A percentile compares a stretch with the other conserved stretches of the same genome.
Conservation (phyloP, 2,888 invertebrate species). For the Flabesymbios commensalis region DNA sequence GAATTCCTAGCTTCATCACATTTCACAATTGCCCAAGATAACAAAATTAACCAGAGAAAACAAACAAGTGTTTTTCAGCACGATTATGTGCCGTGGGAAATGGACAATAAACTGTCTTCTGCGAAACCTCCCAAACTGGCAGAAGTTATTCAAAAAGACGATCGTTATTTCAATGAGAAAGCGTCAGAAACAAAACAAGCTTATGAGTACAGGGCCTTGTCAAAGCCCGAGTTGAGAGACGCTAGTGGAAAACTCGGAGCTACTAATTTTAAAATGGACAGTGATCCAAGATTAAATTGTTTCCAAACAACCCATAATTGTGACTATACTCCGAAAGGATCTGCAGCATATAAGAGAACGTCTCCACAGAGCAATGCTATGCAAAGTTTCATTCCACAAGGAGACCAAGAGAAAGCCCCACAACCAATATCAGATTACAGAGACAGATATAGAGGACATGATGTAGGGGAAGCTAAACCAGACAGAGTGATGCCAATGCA, state of each 20-base stretch:
- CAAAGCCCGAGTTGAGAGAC: constrained; percentile 41
- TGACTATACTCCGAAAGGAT: constrained; percentile 46
- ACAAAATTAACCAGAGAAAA: constrained; percentile 35
- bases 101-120: constrained; percentile 36
- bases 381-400: constrained; percentile 47
- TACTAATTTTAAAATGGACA: constrained; percentile 57
- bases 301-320: constrained; percentile 49
- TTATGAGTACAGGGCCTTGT: constrained; percentile 11
- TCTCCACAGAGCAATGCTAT: constrained; percentile 27
- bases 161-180: constrained; percentile 43
- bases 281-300: constrained; percentile 44
- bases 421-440: constrained; percentile 50
- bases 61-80: constrained; percentile 49
- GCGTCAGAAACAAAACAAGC: constrained; percentile 46
- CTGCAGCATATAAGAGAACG: constrained; percentile 23
- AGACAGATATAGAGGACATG: constrained; percentile 47
- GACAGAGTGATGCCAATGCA: constrained; percentile 45
- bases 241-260: constrained; percentile 40
- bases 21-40: constrained; percentile 50
- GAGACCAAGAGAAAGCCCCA: constrained; percentile 47
- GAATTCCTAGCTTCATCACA: constrained; percentile 46
- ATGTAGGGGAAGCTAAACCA: constrained; percentile 40
- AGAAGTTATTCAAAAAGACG: constrained; percentile 51
- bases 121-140: constrained; percentile 48
- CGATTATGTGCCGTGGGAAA: constrained; percentile 45